Percentiles rank a stretch among this genome's conserved stretches.
Conservation (phyloP, 2,888 invertebrate species). For the Bhutanitis thaidina region DNA sequence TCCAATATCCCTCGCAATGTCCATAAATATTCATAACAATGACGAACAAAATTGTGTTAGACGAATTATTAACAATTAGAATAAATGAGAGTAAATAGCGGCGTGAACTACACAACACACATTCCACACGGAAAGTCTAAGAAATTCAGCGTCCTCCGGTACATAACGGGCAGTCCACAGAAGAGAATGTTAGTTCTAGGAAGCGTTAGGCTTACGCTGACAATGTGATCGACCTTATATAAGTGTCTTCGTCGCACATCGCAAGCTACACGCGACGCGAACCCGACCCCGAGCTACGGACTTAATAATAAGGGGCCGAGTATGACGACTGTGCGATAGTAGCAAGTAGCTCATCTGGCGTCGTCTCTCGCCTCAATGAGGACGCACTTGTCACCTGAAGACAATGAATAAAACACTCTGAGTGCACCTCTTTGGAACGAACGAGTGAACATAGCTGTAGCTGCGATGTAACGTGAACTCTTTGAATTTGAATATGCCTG, state of each 20-base stretch:
- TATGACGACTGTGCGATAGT: conserved; percentile 71
- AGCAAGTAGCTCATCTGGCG: conserved; percentile 77
- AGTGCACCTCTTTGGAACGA: conserved; percentile 72
- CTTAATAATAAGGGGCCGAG: conserved; percentile 66
- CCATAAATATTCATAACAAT: conserved; percentile 43
- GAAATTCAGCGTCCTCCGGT: conserved; percentile 74
- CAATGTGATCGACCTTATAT: conserved; percentile 76
- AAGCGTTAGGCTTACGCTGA: conserved; percentile 80
- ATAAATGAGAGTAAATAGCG: conserved; percentile 57
- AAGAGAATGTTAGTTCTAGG: conserved; percentile 65
- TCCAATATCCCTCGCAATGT: conserved; percentile 38
- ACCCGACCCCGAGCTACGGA: conserved; percentile 68
- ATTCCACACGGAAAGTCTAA: conserved; percentile 72
- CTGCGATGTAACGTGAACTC: conserved; percentile 77
- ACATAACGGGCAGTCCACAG: conserved; percentile 70
- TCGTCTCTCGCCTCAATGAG: conserved; percentile 88
- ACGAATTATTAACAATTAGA: conserved; percentile 48
- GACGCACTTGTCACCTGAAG: conserved; percentile 90
- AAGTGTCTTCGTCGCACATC: conserved; percentile 77
- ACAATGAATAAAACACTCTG: conserved; percentile 82
- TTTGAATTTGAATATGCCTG: conserved; percentile 67
- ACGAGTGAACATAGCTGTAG: conserved; percentile 74
- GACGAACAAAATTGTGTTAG: conserved; percentile 34
- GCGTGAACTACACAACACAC: conserved; percentile 76
- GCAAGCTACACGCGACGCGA: conserved; percentile 74